A percentile compares a stretch with the other conserved stretches of the same genome.
phyloP scores from a whole-genome alignment of 2,797 vertebrate species.

The Salarias fasciatus region DNA sequence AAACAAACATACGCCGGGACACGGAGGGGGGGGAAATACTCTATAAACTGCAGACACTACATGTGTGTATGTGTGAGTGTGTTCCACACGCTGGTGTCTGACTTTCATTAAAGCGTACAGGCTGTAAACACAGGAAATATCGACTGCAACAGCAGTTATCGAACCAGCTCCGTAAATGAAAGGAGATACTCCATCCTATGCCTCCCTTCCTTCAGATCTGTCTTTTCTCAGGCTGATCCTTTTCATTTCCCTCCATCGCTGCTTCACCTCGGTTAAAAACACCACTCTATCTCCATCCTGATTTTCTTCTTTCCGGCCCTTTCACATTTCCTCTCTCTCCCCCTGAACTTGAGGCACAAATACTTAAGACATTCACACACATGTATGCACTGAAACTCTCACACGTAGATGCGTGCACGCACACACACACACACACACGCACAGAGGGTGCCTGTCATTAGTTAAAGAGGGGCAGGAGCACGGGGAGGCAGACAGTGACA shows the following conservation, averaged over 20 bases:
- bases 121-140: constrained; percentile 75
- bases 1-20: constrained; percentile 64
- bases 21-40: constrained; percentile 56
- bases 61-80: constrained; percentile 11
- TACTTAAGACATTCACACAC: constrained; percentile 18
- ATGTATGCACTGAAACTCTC: constrained; percentile 10
- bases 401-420: constrained; percentile 7
- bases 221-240: constrained; percentile 36
- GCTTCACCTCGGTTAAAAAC: constrained; percentile 44
- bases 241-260: constrained; percentile 40
- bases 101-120: constrained; percentile 68
- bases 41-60: constrained; percentile 41
- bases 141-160: constrained; percentile 53
- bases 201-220: constrained; percentile 31
- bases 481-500: constrained; percentile 74
- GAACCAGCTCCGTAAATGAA: constrained; percentile 53
- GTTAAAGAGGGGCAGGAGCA: constrained; percentile 70
- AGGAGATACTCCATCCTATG: constrained; percentile 45
- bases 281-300: constrained; percentile 35
- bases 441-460: constrained; percentile 69
- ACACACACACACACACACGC: constrained; percentile 11
- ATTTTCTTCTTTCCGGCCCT: constrained; percentile 36
- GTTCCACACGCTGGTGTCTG: constrained; percentile 48
- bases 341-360: constrained; percentile 31
- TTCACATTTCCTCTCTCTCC: constrained; percentile 16